These are phyloP conservation scores for Nebria brevicollis DNA, from an alignment of 2,888 invertebrate genomes.

Conservation along the genomic window DNA sequence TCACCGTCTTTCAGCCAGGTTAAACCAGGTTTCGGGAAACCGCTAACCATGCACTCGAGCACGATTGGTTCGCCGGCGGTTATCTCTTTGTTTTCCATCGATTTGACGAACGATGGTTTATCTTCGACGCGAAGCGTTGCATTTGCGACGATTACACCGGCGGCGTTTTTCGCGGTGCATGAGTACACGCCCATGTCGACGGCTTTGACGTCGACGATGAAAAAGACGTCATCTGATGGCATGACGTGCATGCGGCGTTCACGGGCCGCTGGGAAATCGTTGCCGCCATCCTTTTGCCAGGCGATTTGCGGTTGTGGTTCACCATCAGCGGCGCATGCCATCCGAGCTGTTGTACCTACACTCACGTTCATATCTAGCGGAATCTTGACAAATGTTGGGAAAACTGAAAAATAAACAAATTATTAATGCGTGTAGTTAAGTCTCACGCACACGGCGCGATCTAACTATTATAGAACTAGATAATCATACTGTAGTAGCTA, in stretches of 20 bases:
- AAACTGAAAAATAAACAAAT: constrained; percentile 66
- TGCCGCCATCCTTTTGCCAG: constrained; percentile 92
- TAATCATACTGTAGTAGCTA: not conserved
- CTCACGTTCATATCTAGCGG: constrained; percentile 86
- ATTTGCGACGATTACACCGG: constrained; percentile 87
- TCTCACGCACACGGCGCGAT: no score
- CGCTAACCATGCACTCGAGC: constrained; percentile 86
- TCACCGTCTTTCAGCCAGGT: constrained; percentile 89
- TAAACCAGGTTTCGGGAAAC: constrained; percentile 83
- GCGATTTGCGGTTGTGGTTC: constrained; percentile 89
- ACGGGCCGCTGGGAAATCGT: constrained; percentile 93
- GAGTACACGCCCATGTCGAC: constrained; percentile 93
- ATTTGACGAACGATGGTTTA: constrained; percentile 85
- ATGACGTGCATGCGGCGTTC: constrained; percentile 94
- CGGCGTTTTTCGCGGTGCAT: constrained; percentile 91
- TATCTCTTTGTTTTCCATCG: constrained; percentile 86
- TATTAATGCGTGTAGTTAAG: not conserved
- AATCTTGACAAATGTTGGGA: constrained; percentile 85
- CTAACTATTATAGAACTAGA: no score
- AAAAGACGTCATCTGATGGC: constrained; percentile 90
- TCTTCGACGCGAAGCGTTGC: constrained; percentile 87
- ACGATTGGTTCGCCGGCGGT: constrained; percentile 86
- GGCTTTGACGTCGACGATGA: constrained; percentile 90
- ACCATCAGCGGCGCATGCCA: constrained; percentile 92
- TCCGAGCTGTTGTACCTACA: constrained; percentile 84